phyloP scores from a whole-genome alignment of 2,797 vertebrate species.

The Sparus aurata region DNA sequence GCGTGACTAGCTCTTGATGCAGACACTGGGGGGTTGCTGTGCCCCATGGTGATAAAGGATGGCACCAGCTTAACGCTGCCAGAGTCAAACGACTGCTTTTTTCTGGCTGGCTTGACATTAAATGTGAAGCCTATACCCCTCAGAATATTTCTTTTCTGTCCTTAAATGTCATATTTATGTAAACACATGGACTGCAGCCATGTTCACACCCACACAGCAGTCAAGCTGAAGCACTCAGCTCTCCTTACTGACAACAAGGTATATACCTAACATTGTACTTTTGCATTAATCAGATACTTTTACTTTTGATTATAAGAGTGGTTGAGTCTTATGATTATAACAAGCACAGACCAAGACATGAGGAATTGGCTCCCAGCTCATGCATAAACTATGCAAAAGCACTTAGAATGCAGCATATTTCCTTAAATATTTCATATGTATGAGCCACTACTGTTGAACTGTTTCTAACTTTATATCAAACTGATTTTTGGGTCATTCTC shows the following conservation, averaged over 20 bases:
- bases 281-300: slow-evolving; percentile 24
- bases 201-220: slow-evolving; percentile 21
- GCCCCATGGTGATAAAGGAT: slow-evolving; percentile 69
- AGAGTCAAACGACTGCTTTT: slow-evolving; percentile 55
- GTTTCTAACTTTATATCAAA: slow-evolving; percentile 47
- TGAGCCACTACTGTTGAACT: slow-evolving; percentile 40
- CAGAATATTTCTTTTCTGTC: slow-evolving; percentile 14
- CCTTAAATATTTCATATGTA: slow-evolving; percentile 78
- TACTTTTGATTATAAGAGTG: slow-evolving; percentile 35
- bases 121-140: slow-evolving; percentile 25
- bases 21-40: slow-evolving; percentile 50
- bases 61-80: slow-evolving; percentile 64
- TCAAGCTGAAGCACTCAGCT: background rate
- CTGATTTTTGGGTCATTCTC: slow-evolving; percentile 42
- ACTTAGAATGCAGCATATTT: slow-evolving; percentile 76
- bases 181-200: background rate
- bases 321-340: slow-evolving; percentile 55
- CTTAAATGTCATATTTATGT: slow-evolving; percentile 16
- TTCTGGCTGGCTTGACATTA: slow-evolving; percentile 51
- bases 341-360: slow-evolving; percentile 50
- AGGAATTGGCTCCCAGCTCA: slow-evolving; percentile 66
- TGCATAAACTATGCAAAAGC: slow-evolving; percentile 81
- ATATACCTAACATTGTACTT: background rate
- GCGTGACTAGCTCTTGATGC: slow-evolving; percentile 67
- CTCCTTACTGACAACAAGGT: background rate